Percentiles rank a stretch among this genome's conserved stretches.
Conservation (phyloP, 2,797 vertebrate species). For the Sebastes hubbsi region DNA sequence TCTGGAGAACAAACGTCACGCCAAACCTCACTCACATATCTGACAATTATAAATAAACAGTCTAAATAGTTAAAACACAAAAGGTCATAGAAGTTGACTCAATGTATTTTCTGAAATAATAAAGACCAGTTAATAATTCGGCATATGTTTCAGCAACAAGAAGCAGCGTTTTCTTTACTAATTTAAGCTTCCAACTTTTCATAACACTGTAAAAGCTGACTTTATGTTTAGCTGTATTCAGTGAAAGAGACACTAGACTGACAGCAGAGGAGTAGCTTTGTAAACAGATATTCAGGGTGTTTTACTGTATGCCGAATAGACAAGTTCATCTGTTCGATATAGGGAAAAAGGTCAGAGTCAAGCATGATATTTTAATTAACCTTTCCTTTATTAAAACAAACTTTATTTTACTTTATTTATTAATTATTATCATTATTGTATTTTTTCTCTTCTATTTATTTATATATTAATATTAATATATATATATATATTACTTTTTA, state of each 20-base stretch:
- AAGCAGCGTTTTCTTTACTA: background rate
- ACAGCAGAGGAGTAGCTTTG: no score
- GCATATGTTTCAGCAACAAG: background rate
- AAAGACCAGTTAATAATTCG: background rate
- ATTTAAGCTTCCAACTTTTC: background rate
- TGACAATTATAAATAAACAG: background rate
- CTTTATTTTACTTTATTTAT: no score
- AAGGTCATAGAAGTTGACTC: rapidly evolving
- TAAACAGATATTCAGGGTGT: background rate
- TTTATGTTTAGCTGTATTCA: background rate
- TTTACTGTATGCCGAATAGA: background rate
- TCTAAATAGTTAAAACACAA: rapidly evolving
- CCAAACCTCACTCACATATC: background rate
- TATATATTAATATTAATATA: no score
- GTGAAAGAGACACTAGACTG: no score
- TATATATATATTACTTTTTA: no score
- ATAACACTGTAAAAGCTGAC: no score
- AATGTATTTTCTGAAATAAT: rapidly evolving
- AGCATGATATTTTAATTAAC: background rate
- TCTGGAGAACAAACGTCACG: background rate
- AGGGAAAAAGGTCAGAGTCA: background rate
- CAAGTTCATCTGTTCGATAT: rapidly evolving
- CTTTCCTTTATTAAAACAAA: rapidly evolving
- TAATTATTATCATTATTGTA: no score
- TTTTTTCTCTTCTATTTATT: no score